Evolutionary conservation across 2,888 invertebrate genomes (phyloP).

Genomic region (Chorisops tibialis): DNA sequence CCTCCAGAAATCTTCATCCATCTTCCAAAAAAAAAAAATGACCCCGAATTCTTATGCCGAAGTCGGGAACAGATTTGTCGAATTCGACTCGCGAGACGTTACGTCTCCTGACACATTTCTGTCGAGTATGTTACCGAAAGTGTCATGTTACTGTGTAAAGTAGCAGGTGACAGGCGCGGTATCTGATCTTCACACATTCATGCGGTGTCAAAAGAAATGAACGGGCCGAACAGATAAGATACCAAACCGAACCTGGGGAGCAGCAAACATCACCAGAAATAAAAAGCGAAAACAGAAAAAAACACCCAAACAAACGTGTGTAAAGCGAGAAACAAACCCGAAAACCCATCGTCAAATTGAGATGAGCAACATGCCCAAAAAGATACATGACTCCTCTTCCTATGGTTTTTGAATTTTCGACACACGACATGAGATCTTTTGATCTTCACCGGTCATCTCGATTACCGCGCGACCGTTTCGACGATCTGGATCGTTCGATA

Average conservation of each 20-base stretch:
- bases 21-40: too few relatives aligned
- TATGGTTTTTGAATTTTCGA: conserved; percentile 29
- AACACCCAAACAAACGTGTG: not conserved
- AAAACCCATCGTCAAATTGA: not conserved
- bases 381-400: conserved; percentile 20
- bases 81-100: conserved; percentile 14
- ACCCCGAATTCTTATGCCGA: too few relatives aligned
- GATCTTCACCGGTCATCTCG: conserved; percentile 28
- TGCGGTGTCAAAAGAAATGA: conserved; percentile 33
- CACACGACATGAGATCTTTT: conserved; percentile 34
- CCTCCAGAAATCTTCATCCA: not conserved
- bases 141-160: conserved; percentile 38
- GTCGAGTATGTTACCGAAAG: conserved; percentile 24
- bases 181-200: conserved; percentile 39
- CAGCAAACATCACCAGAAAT: not conserved
- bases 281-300: conserved; percentile 1
- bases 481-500: too few relatives aligned
- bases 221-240: not conserved
- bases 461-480: not conserved
- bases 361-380: conserved; percentile 13
- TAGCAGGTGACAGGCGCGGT: conserved; percentile 39
- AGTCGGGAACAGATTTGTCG: not conserved
- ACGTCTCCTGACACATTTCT: conserved; percentile 22
- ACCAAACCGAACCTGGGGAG: not conserved
- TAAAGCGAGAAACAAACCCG: conserved; percentile 13